Percentiles rank a stretch among this genome's conserved stretches.
Evolutionary conservation across 2,888 invertebrate species (phyloP).

Genomic region (Macaria liturata): DNA sequence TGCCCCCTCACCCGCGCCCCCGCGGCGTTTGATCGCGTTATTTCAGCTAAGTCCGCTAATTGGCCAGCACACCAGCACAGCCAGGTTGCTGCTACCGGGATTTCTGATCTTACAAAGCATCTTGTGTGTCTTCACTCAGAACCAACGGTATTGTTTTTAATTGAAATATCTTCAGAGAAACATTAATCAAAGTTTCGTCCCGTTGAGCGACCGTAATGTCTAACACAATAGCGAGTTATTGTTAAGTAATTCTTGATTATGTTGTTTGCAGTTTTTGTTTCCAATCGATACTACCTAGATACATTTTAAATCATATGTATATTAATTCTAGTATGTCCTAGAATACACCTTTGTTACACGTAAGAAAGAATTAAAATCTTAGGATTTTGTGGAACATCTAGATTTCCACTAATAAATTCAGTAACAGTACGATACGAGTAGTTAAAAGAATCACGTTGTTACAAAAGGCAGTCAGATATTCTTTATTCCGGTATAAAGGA

Average conservation of each 20-base stretch:
- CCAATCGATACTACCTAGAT: too few species aligned
- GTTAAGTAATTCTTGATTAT: not conserved
- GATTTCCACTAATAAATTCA: too few species aligned
- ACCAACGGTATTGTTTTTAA: constrained; percentile 66
- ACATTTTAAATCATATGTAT: too few species aligned
- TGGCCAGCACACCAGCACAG: constrained; percentile 52
- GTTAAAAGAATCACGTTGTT: too few species aligned
- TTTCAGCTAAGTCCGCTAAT: constrained; percentile 77
- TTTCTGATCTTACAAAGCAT: constrained; percentile 67
- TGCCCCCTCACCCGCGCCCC: constrained; percentile 24
- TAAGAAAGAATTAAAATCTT: too few species aligned
- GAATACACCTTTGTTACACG: too few species aligned
- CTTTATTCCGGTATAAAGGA: constrained; percentile 7
- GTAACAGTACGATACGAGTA: too few species aligned
- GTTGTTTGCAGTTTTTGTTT: too few species aligned
- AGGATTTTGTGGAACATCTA: too few species aligned
- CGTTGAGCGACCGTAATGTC: not conserved
- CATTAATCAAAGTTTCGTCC: constrained; percentile 24
- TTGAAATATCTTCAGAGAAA: constrained; percentile 47
- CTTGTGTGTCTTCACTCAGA: constrained; percentile 70
- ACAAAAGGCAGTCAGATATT: too few species aligned
- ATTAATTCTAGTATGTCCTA: too few species aligned
- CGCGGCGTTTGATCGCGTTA: constrained; percentile 66
- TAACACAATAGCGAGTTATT: too few species aligned
- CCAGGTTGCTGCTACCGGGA: constrained; percentile 67